These are phyloP conservation scores for Pristionchus mayeri DNA, from an alignment of 2,888 invertebrate genomes.

Conservation along the genomic window DNA sequence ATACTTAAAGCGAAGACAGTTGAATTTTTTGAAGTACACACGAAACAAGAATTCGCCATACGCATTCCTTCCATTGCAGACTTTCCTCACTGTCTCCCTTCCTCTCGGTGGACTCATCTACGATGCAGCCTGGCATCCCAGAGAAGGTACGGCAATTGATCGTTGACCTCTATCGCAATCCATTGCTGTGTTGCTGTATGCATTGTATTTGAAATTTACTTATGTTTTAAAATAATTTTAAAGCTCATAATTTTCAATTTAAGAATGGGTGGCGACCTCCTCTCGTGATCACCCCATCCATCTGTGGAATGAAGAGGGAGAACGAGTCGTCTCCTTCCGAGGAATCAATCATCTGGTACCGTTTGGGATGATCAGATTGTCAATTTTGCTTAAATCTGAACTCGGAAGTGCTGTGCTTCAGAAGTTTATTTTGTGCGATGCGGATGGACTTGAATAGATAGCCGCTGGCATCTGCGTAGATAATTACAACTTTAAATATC, in stretches of 20 bases:
- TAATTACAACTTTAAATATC: no score
- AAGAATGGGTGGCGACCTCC: slow-evolving; percentile 49
- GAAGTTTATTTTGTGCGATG: no score
- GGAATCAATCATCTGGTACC: slow-evolving; percentile 54
- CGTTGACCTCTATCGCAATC: background rate
- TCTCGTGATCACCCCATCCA: slow-evolving; percentile 51
- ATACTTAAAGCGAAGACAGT: no score
- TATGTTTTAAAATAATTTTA: background rate
- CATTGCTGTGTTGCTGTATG: background rate
- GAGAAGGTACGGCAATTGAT: slow-evolving; percentile 1
- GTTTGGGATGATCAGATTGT: no score
- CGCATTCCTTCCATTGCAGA: background rate
- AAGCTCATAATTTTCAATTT: background rate
- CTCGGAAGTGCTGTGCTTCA: no score
- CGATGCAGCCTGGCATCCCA: slow-evolving; percentile 40
- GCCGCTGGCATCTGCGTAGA: no score
- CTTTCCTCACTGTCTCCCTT: background rate
- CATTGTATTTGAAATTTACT: no score
- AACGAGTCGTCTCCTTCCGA: slow-evolving; percentile 47
- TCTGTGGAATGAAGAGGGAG: slow-evolving; percentile 51
- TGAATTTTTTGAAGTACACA: no score
- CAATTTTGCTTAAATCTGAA: no score
- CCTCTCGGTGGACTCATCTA: slow-evolving; percentile 43
- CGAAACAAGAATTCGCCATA: no score
- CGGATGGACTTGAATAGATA: no score